Evolutionary conservation across 2,797 vertebrate species (phyloP).

Genomic region (Pseudotriccus pelzelni): DNA sequence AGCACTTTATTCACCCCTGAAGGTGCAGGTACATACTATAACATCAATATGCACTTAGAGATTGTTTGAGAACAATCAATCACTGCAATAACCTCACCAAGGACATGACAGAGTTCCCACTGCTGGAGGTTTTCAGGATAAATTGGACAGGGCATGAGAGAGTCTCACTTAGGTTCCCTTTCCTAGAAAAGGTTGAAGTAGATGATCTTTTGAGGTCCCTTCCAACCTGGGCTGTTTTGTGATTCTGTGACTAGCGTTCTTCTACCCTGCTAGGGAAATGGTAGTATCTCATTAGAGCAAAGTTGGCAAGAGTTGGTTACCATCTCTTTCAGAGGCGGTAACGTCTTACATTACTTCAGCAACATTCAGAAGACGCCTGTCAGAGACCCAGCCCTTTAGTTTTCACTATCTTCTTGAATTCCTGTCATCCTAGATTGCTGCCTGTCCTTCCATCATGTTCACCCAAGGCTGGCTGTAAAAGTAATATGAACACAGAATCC

Average conservation of each 20-base stretch:
- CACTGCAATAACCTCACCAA: not conserved
- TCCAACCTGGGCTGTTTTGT: not conserved
- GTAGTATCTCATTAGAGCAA: not conserved
- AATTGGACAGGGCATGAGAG: fast-evolving
- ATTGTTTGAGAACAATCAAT: not conserved
- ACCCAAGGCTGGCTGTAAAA: constrained; percentile 15
- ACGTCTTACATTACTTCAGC: not conserved
- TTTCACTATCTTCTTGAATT: constrained; percentile 33
- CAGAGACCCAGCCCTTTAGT: constrained; percentile 33
- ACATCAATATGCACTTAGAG: not conserved
- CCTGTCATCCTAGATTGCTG: constrained; percentile 26
- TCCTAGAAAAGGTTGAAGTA: not conserved
- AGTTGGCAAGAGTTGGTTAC: not conserved
- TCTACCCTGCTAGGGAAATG: not conserved
- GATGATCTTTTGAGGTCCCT: not conserved
- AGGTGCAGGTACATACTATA: not conserved
- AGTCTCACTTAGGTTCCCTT: not conserved
- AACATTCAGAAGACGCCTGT: constrained; percentile 34
- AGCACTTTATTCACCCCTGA: not conserved
- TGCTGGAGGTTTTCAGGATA: not conserved
- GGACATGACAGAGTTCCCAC: fast-evolving
- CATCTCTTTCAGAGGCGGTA: not conserved
- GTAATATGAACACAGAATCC: not conserved
- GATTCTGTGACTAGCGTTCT: not conserved
- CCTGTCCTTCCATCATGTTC: constrained; percentile 40